Conservation (phyloP, 2,888 invertebrate species). For the Agrotis exclamationis region DNA sequence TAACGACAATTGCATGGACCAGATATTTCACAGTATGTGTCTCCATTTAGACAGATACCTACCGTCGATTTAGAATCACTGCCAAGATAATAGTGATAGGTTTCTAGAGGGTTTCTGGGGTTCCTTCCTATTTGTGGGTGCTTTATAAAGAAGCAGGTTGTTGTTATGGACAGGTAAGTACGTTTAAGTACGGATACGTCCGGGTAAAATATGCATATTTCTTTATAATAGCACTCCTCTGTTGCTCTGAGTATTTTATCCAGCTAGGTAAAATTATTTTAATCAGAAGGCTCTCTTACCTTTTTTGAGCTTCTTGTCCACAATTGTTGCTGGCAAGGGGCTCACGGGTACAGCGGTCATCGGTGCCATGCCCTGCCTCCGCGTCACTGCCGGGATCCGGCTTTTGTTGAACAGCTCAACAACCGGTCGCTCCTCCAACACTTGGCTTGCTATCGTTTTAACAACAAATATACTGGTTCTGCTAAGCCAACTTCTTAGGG, state of each 20-base stretch:
- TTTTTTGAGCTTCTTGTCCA: constrained; percentile 62
- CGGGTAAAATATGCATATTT: too few species aligned
- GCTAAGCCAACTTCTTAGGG: neutral
- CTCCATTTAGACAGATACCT: too few species aligned
- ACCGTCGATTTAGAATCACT: too few species aligned
- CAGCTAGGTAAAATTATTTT: neutral
- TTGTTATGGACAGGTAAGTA: too few species aligned
- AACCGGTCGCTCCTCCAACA: constrained; percentile 79
- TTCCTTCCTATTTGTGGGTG: too few species aligned
- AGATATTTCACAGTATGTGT: neutral
- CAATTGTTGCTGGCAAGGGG: constrained; percentile 6
- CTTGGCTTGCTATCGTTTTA: constrained; percentile 15
- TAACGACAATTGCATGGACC: neutral
- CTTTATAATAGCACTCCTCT: too few species aligned
- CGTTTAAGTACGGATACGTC: too few species aligned
- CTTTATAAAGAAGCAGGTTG: too few species aligned
- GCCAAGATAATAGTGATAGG: too few species aligned
- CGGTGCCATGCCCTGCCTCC: constrained; percentile 14
- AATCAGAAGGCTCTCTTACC: constrained; percentile 47
- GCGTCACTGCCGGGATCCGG: constrained; percentile 34
- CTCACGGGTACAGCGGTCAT: constrained; percentile 15
- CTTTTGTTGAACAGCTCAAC: constrained; percentile 86
- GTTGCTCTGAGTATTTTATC: too few species aligned
- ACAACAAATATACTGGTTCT: neutral
- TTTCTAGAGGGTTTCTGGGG: too few species aligned